Evolutionary conservation across 2,888 invertebrate species (phyloP).

Genomic region (Biston betularia): DNA sequence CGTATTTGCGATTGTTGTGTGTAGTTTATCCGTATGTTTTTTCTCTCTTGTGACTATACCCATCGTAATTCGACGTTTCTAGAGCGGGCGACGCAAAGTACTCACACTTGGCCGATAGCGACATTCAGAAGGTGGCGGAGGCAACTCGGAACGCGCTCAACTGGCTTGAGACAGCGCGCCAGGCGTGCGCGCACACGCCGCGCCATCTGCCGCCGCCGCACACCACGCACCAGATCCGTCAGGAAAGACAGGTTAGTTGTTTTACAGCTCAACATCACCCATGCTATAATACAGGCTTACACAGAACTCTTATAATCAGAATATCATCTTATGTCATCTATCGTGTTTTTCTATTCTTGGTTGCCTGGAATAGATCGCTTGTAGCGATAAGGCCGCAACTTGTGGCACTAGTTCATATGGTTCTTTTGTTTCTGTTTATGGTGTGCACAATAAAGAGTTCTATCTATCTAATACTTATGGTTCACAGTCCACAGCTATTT

Average conservation of each 20-base stretch:
- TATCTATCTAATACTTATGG: no score
- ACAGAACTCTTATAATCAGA: no score
- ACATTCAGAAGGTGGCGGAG: slow-evolving; percentile 91
- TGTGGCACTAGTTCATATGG: no score
- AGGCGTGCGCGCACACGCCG: slow-evolving; percentile 87
- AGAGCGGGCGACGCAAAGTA: slow-evolving; percentile 90
- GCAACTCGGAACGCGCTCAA: slow-evolving; percentile 89
- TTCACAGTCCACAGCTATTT: no score
- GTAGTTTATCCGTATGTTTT: no score
- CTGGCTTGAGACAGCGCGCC: slow-evolving; percentile 94
- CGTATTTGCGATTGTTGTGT: no score
- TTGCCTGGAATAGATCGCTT: no score
- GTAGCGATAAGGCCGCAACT: no score
- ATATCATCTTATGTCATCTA: no score
- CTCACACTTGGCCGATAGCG: slow-evolving; percentile 92
- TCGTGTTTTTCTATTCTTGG: no score
- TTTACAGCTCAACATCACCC: background rate
- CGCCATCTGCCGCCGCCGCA: slow-evolving; percentile 91
- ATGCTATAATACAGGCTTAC: background rate
- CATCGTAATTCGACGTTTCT: slow-evolving; percentile 2
- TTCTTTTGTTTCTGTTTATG: no score
- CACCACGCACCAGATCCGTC: slow-evolving; percentile 91
- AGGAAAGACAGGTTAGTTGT: slow-evolving; percentile 89
- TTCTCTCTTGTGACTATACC: background rate
- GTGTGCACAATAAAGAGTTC: no score